Base-by-base conservation (phyloP, 2,888 invertebrate genomes). In the Malacosoma neustria region DNA sequence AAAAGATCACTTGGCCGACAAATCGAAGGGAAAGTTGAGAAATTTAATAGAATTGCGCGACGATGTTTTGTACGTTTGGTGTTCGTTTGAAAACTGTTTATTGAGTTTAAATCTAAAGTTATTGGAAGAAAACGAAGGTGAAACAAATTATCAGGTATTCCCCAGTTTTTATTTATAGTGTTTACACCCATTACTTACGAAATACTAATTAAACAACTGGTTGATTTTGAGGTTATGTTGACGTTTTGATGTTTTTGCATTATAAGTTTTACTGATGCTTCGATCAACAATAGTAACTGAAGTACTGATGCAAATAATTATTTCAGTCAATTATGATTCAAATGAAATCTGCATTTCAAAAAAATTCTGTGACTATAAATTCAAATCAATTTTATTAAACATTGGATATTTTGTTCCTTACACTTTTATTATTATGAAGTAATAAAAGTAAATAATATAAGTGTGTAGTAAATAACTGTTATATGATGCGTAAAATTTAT, bases 41-140 rank as follows among this genome's bases (percentile, higher is more conserved):
- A 91, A 90, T 70, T 86, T 91, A 48, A 62, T 92, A 14, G 88
- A 88, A 51, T 85, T 91, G 37, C 87, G 88, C 41, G 91, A 92
- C 49, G 90, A 91, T 66, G 87, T 91, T 49, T 71, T 92, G 38
- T 92, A 89, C 57, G 84, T 89, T 50, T 92, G 92, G 92, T 88
- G 90, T 59, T 81, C 87, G 1, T 71, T 84, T 39, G 89, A 91
- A 62, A 89, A 87, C 58, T 90, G 90, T 65, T 81, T 92, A 42
- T 74, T 89, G 51, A 85, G 89, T 41, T 69, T 92, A 45, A 90
- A 91, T 63, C 50, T 91, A 45, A 84, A 76, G 61, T 63, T 77
- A 61, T 54, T 86, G 57, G 70, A 87, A 61, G 75, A 75, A 56
- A 60, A 75, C 47, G 72, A 65, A 15, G 86, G 88, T 38, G 82